Evolutionary conservation across 2,888 invertebrate genomes (phyloP), one percentile per base, ranked within the genome.

Genomic region (Allolobophora icterica): DNA sequence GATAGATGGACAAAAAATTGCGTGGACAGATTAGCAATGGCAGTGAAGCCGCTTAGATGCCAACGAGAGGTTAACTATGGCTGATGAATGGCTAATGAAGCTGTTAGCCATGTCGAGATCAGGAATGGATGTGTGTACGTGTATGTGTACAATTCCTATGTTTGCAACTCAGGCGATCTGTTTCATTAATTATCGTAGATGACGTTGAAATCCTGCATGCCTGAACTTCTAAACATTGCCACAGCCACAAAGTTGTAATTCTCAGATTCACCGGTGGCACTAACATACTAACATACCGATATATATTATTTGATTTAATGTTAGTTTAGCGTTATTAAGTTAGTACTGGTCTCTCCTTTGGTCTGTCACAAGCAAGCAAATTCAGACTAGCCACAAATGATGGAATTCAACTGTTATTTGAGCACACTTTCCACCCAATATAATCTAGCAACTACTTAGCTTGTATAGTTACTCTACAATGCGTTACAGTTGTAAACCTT

Each of bases 51-150:
- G 71, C n/a, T n/a, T 71, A n/a, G 71, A 71, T n/a, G 71, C 71
- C 71, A 71, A n/a, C 71, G n/a, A 71, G 71, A 71, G n/a, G 71
- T 71, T 71, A 71, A n/a, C 71, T 71, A n/a, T 71, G 71, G 71
- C 71, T 24, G 52, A 52, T 8, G 52, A 52, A 52, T 52, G 52
- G 52, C 24, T 71, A 71, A 71, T n/a, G 71, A 71, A 71, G 71
- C n/a, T 71, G 71, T 71, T n/a, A 71, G 71, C 71, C 71, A 71
- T 71, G 71, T 71, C n/a, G 71, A 71, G 71, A 71, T n/a, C n/a
- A n/a, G 71, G 71, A 71, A 30, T n/a, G 71, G 71, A 71, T 71
- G n/a, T 71, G n/a, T 71, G 8, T 17, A 17, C 13, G 30, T 71
- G 30, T 71, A 11, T n/a, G n/a, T n/a, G 11, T 30, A 71, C 71